Evolutionary conservation across 1,140 invertebrate genomes (phyloP).

Genomic region (Pseudomyrmex cubaensis): DNA sequence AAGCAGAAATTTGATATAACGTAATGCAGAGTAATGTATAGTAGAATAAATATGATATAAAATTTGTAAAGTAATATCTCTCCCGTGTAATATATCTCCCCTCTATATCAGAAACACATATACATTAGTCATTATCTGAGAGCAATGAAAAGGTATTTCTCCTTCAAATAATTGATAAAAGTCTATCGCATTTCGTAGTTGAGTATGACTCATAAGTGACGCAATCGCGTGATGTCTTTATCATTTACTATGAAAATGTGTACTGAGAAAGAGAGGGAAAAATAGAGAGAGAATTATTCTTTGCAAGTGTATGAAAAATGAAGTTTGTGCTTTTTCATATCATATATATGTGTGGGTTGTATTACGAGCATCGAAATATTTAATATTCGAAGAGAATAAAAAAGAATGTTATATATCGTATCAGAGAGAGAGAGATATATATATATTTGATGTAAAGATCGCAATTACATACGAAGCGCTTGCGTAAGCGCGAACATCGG

Average conservation of each 20-base stretch:
- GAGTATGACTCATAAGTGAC: slow-evolving; percentile 39
- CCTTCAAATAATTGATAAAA: slow-evolving; percentile 2
- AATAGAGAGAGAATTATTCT: neutral
- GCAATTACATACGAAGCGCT: slow-evolving; percentile 22
- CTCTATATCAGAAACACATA: neutral
- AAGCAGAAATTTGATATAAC: too few species aligned
- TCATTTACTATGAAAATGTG: neutral
- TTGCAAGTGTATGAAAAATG: neutral
- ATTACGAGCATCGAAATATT: too few species aligned
- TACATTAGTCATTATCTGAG: neutral
- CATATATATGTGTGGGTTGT: too few species aligned
- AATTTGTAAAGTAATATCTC: too few species aligned
- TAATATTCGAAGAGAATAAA: neutral
- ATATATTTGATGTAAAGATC: neutral
- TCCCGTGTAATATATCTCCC: too few species aligned
- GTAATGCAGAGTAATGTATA: too few species aligned
- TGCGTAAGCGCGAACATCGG: slow-evolving; percentile 14
- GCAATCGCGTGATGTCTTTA: slow-evolving; percentile 13
- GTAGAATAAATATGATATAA: too few species aligned
- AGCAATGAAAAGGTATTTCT: neutral
- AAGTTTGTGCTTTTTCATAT: neutral
- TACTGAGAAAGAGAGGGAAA: neutral
- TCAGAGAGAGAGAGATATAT: too few species aligned
- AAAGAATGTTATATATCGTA: too few species aligned
- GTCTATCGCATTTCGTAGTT: neutral